phyloP scores from a whole-genome alignment of 2,888 invertebrate species.

The Plebejus anna region DNA sequence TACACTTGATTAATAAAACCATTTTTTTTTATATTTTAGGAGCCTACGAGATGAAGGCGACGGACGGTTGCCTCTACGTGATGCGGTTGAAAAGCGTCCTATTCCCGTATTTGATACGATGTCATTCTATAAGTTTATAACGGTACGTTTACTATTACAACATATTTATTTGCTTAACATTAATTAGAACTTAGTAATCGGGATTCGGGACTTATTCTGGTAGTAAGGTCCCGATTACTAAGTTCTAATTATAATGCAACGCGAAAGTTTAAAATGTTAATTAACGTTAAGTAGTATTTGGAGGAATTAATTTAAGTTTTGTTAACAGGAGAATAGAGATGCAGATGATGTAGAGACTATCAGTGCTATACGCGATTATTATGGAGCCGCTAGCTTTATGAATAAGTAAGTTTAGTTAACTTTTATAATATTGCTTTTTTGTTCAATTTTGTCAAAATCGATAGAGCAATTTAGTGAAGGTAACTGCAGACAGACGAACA shows the following conservation, averaged over 20 bases:
- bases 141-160: slow-evolving; percentile 44
- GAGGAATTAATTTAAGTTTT: not conserved
- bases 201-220: too few relatives aligned
- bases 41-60: slow-evolving; percentile 62
- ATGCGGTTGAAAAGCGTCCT: slow-evolving; percentile 84
- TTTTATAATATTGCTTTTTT: too few relatives aligned
- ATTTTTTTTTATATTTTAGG: slow-evolving; percentile 30
- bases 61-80: slow-evolving; percentile 82
- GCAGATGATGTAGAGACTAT: slow-evolving; percentile 37
- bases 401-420: slow-evolving; percentile 49
- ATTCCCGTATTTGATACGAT: slow-evolving; percentile 57
- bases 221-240: too few relatives aligned
- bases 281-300: not conserved
- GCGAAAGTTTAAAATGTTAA: too few relatives aligned
- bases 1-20: not conserved
- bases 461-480: not conserved
- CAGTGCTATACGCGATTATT: slow-evolving; percentile 55
- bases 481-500: not conserved
- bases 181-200: too few relatives aligned
- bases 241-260: too few relatives aligned
- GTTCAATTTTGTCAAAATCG: not conserved
- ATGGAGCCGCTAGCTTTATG: slow-evolving; percentile 67
- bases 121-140: slow-evolving; percentile 51
- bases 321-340: slow-evolving; percentile 51
- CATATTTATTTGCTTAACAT: too few relatives aligned